Evolutionary conservation across 2,888 invertebrate species (phyloP), one percentile per base, ranked within the genome.

Genomic region (Abrostola triplasia): DNA sequence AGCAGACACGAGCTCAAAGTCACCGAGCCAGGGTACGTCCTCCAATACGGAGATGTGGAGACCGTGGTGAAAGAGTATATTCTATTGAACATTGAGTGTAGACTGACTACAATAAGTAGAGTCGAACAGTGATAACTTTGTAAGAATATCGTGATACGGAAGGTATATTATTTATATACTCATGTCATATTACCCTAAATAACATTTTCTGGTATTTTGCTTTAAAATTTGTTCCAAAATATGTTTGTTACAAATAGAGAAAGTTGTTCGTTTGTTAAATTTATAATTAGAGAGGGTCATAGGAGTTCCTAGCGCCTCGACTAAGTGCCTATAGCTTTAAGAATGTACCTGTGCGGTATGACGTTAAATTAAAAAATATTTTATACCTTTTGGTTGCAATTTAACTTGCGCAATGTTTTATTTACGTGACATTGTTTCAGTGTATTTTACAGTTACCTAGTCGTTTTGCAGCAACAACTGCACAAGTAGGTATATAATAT

Each of bases 31-130:
- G 67, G 90, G 92, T 1, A 76, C 90, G 1, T 90, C 92, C 0
- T 84, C 80, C 7, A 88, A 85, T 66, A 73, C 88, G 0, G 93
- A 93, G 64, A 91, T 94, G 93, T 94, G 94, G 94, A 83, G 94
- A 42, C 94, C 94, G 9, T 94, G 94, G 94, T 93, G 81, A 87
- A 58, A 42, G 52, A 7, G 13, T 1, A 12, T 24, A 24, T 24
- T 13, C 49, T 49, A 36, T 36, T 24, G 5, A 35, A 48, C 10
- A 35, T 5, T 35, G 8, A 11, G 8, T 48, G 11, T 36, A 2
- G 35, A 11, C 24, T 36, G 6, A 36, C 24, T 6, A 49, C 35
- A 11, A 35, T 10, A 5, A 6, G 10, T 11, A 36, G 24, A 49
- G 24, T 49, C 36, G 0, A 11, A 35, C 36, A 11, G 9, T 36